Evolutionary conservation across 2,797 vertebrate species (phyloP), one percentile per base, ranked within the genome.

Genomic region (Mus caroli): DNA sequence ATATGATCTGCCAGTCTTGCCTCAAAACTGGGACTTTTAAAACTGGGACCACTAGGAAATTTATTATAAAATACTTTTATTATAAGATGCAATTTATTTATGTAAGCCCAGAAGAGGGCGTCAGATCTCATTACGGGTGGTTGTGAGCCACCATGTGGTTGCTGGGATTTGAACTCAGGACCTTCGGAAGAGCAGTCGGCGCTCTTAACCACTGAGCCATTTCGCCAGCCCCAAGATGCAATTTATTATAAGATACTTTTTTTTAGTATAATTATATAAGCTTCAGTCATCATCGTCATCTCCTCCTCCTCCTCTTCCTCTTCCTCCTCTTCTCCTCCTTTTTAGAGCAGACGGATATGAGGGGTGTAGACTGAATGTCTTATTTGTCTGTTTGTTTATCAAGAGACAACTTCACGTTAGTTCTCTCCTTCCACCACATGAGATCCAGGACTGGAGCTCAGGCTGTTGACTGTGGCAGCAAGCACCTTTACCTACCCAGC

Each of bases 251-350:
- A 97, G 97, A 95, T 94, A 96, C 91, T 96, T 98, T 98, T 98
- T 97, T 97, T 98, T 97, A 96, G 98, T 98, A 98, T 98, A 98
- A 98, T 98, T 98, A 98, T 97, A 97, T 98, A 97, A 98, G 96
- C 96, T 98, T 97, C 97, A 97, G 91, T 87, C 96, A 95, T 71
- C 54, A 9, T 3, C 26, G 26, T 9, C 14, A 40, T 54, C 22
- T 58, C n/a, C 7, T 79, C 3, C 31, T 40, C 24, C 60, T 62
- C 24, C 1, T 60, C 8, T 7, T 24, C 56, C 5, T 82, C 6
- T 11, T 75, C 9, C 19, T 12, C 2, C 14, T 6, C 31, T 67
- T 13, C 40, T 56, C 28, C 54, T 46, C 4, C 46, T 46, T 46
- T 46, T 46, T 46, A 46, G 46, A 46, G 46, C 46, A n/a, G 34